Base-by-base conservation (phyloP, 2,113 vertebrate species). In the Scolopax mira region DNA sequence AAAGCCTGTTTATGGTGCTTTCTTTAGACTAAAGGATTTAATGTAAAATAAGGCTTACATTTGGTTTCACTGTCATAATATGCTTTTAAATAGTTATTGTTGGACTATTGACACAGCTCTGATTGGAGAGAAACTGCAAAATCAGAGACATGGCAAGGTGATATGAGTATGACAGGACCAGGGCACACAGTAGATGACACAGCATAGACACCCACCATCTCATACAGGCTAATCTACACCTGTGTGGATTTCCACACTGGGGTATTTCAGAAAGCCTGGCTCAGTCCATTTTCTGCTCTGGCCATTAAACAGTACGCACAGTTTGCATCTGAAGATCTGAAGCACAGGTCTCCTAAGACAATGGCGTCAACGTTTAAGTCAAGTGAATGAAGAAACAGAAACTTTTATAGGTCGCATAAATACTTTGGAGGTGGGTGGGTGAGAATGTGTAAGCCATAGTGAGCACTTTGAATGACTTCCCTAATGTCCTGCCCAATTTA, bases 361-460 rank as follows among this genome's bases (percentile, higher is more conserved):
- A 13, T 5, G 4, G 22, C 0, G 1, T 37, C 70, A 71, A 15
- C 0, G 6, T 30, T 64, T 71, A 90, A 48, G 6, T 31, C 80
- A 58, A 92, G 24, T 3, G 16, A 95, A 54, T 2, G 22, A 86
- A 89, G 88, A 61, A 94, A 49, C 85, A 92, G 92, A 65, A 85
- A 27, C 7, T 79, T 79, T 57, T 18, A 0, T 16, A 48, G 60
- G 87, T 87, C 77, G 89, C 55, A 87, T 57, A 94, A 96, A 90
- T 73, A 30, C 42, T 73, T 37, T 14, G 49, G 57, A 77, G 46
- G 86, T 88, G 88, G 87, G 82, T 85, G 92, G 89, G 73, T 80
- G 89, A 93, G 55, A 89, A 96, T 25, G 61, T 80, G 78, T 78
- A 65, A 97, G 77, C 52, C 65, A 88, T 3, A 79, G 75, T n/a